A percentile compares a stretch with the other conserved stretches of the same genome.
Evolutionary conservation across 2,888 invertebrate species (phyloP).

Genomic region (Nemapogon koenigi): DNA sequence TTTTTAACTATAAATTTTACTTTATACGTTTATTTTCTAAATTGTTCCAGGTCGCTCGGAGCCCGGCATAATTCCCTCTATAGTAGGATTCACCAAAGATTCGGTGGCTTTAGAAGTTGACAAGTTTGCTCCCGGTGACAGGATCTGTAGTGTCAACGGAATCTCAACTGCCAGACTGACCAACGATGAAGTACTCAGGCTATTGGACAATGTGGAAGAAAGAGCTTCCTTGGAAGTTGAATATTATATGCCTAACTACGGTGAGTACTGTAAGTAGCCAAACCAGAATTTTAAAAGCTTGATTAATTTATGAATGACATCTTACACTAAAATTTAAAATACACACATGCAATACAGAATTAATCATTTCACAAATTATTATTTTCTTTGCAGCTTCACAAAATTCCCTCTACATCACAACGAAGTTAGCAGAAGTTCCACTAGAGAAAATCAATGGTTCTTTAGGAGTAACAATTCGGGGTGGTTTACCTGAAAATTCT

Average conservation of each 20-base stretch:
- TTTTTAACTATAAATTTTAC: too few species aligned
- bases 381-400: conserved; percentile 68
- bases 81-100: conserved; percentile 73
- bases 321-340: too few species aligned
- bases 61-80: conserved; percentile 69
- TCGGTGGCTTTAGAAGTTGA: conserved; percentile 78
- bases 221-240: conserved; percentile 82
- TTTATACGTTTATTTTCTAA: too few species aligned
- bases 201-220: conserved; percentile 76
- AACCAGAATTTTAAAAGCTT: too few species aligned
- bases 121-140: conserved; percentile 79
- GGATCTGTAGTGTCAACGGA: conserved; percentile 82
- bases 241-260: conserved; percentile 82
- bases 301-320: too few species aligned
- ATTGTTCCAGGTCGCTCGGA: conserved; percentile 68
- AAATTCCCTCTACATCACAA: conserved; percentile 76
- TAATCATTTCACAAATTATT: too few species aligned
- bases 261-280: conserved; percentile 66
- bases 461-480: conserved; percentile 87
- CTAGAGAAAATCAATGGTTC: conserved; percentile 84
- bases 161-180: conserved; percentile 77
- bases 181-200: conserved; percentile 78
- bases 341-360: too few species aligned
- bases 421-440: conserved; percentile 79
- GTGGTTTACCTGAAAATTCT: conserved; percentile 69